Conservation (phyloP, 2,113 vertebrate species). For the Gasterosteus aculeatus region DNA sequence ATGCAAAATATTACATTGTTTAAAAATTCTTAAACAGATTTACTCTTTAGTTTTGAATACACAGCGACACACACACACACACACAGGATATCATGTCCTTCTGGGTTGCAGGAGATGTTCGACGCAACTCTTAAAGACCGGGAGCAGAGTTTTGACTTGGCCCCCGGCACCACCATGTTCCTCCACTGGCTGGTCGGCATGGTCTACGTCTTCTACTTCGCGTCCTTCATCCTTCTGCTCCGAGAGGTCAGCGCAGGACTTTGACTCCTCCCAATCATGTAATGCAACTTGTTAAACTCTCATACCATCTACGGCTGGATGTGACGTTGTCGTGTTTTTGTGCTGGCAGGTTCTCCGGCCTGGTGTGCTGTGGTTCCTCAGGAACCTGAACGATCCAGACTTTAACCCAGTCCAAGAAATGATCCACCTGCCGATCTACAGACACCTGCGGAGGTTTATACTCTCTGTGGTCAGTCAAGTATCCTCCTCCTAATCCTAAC, state of each 20-base stretch:
- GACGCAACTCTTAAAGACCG: slow-evolving; percentile 94
- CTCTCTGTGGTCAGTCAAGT: slow-evolving; percentile 90
- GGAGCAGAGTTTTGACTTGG: slow-evolving; percentile 93
- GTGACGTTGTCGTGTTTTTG: not conserved
- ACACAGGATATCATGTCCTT: not conserved
- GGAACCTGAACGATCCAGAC: slow-evolving; percentile 97
- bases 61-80: not conserved
- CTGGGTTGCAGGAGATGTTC: slow-evolving; percentile 91
- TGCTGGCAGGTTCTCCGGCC: slow-evolving; percentile 89
- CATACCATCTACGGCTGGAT: not conserved
- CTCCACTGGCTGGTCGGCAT: slow-evolving; percentile 97
- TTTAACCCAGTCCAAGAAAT: slow-evolving; percentile 99
- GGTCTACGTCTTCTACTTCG: slow-evolving; percentile 99
- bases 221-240: slow-evolving; percentile 96
- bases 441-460: slow-evolving; percentile 95
- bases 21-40: not conserved
- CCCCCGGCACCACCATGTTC: slow-evolving; percentile 97
- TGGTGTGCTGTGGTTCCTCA: slow-evolving; percentile 96
- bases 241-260: slow-evolving; percentile 79
- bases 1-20: not conserved
- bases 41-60: not conserved
- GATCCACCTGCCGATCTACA: slow-evolving; percentile 96
- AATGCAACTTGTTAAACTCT: not conserved
- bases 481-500: not conserved
- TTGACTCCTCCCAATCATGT: not conserved